Percentiles rank a stretch among this genome's conserved stretches.
Evolutionary conservation across 2,797 vertebrate species (phyloP).

Genomic region (Argya squamiceps): DNA sequence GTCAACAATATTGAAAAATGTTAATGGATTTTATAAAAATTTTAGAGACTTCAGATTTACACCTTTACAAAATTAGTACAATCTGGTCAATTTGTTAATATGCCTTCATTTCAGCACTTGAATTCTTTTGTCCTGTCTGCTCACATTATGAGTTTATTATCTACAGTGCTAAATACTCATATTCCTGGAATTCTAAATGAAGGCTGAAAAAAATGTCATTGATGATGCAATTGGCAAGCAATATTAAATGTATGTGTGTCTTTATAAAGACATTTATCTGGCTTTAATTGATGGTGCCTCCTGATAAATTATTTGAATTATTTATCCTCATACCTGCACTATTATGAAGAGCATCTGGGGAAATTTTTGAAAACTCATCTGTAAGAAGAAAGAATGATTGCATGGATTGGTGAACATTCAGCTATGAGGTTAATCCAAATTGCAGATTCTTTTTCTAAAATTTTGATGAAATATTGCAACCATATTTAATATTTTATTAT

Average conservation of each 20-base stretch:
- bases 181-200: neutral
- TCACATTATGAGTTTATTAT: neutral
- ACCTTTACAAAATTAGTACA: neutral
- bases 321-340: neutral
- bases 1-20: neutral
- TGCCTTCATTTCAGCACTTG: neutral
- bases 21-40: neutral
- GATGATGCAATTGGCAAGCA: neutral
- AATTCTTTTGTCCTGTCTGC: neutral
- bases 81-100: neutral
- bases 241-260: neutral
- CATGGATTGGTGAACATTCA: neutral
- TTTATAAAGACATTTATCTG: neutral
- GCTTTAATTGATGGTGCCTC: neutral
- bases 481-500: neutral
- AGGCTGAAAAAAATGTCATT: neutral
- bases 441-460: neutral
- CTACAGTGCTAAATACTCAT: neutral
- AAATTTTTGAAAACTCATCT: neutral
- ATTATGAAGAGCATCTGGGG: neutral
- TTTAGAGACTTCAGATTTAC: neutral
- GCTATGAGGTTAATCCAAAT: neutral
- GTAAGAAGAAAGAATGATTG: neutral
- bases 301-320: neutral
- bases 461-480: neutral